phyloP scores from a whole-genome alignment of 1,140 invertebrate genomes.

The Caenorhabditis brenneri region DNA sequence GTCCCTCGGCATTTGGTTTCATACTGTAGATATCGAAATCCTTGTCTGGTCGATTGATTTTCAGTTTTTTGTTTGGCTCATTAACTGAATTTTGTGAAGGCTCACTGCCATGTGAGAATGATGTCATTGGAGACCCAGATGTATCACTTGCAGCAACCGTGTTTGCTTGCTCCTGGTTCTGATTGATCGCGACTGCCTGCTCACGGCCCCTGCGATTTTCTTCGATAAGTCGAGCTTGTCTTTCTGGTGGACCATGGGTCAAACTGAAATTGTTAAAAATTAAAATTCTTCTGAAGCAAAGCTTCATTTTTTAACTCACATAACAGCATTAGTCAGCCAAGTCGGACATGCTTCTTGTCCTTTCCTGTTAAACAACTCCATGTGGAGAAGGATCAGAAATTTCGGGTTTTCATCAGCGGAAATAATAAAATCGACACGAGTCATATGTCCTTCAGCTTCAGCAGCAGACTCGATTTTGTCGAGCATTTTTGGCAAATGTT shows the following conservation, averaged over 20 bases:
- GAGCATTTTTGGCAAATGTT: background rate
- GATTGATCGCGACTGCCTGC: too few relatives aligned
- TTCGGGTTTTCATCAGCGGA: background rate
- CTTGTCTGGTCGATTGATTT: background rate
- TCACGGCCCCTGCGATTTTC: too few relatives aligned
- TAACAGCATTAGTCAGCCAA: background rate
- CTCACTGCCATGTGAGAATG: background rate
- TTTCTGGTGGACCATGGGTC: too few relatives aligned
- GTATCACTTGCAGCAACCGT: background rate
- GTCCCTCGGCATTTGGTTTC: background rate
- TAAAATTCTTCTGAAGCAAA: too few relatives aligned
- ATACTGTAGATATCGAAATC: background rate
- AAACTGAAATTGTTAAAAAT: too few relatives aligned
- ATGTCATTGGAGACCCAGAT: background rate
- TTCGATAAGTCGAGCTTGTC: too few relatives aligned
- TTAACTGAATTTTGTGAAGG: background rate
- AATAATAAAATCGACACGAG: background rate
- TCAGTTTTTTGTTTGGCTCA: background rate
- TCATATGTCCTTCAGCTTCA: background rate
- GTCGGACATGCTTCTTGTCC: background rate
- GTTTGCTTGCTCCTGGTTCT: too few relatives aligned
- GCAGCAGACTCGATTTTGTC: background rate
- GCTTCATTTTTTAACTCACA: background rate
- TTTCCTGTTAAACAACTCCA: background rate
- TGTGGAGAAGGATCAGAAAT: background rate